Percentiles rank a stretch among this genome's conserved stretches.
These are phyloP conservation scores for Myxocyprinus asiaticus DNA, from an alignment of 2,113 vertebrate species.

Conservation along the genomic window DNA sequence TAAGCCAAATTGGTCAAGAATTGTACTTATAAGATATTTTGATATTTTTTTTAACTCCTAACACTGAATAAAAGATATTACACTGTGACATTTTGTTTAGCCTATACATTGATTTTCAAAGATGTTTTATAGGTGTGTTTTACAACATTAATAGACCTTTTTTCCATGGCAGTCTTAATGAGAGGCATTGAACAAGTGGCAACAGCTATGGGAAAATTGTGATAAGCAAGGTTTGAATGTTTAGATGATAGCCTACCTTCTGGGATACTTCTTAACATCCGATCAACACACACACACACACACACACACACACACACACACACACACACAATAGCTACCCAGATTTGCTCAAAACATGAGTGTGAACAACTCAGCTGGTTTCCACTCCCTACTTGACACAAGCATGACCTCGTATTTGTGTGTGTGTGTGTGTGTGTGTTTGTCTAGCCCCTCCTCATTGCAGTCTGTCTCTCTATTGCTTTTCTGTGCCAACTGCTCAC, in stretches of 20 bases:
- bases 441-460: constrained; percentile 30
- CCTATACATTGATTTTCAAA: too few relatives aligned
- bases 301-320: neutral
- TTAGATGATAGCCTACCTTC: neutral
- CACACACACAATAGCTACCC: constrained; percentile 24
- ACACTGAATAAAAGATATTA: too few relatives aligned
- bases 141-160: too few relatives aligned
- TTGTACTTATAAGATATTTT: too few relatives aligned
- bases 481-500: constrained; percentile 59
- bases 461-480: constrained; percentile 59
- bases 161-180: neutral
- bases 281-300: constrained; percentile 22
- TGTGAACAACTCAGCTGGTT: constrained; percentile 73
- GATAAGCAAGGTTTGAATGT: neutral
- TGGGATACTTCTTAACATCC: neutral
- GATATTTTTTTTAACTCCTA: too few relatives aligned
- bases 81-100: too few relatives aligned
- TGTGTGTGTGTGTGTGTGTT: constrained; percentile 5
- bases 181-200: neutral
- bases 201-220: constrained; percentile 5
- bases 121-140: too few relatives aligned
- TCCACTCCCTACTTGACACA: constrained; percentile 76
- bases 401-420: constrained; percentile 66
- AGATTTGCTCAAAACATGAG: constrained; percentile 67
- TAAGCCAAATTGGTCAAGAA: too few relatives aligned